Conservation (phyloP, 2,113 vertebrate genomes). For the Lynx canadensis region DNA sequence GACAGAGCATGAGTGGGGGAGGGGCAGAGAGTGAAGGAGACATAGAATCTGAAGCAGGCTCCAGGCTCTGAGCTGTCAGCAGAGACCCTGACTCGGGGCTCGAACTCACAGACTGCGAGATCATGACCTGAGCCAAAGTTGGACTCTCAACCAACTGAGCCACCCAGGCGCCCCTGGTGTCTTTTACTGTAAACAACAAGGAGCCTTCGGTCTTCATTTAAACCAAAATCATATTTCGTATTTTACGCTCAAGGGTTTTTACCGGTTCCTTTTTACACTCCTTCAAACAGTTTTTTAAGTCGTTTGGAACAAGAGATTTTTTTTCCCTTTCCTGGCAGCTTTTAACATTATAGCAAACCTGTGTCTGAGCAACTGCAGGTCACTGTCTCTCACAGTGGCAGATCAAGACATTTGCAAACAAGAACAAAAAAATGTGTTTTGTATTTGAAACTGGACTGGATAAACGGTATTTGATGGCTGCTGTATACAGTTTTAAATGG, state of each 20-base stretch:
- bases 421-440: conserved; percentile 84
- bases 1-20: too few species aligned
- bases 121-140: too few species aligned
- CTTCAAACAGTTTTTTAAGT: conserved; percentile 97
- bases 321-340: conserved; percentile 93
- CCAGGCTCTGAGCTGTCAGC: too few species aligned
- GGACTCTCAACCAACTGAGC: too few species aligned
- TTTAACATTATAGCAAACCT: conserved; percentile 93
- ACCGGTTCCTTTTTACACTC: conserved; percentile 99
- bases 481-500: conserved; percentile 94
- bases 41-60: too few species aligned
- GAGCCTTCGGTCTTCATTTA: conserved; percentile 98
- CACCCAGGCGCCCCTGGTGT: too few species aligned
- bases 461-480: conserved; percentile 87
- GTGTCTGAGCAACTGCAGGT: conserved; percentile 91
- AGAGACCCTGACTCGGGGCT: too few species aligned
- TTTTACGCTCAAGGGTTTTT: conserved; percentile 98
- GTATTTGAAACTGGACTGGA: conserved; percentile 90
- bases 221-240: conserved; percentile 98
- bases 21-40: too few species aligned
- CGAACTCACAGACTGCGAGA: too few species aligned
- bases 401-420: conserved; percentile 86
- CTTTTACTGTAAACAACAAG: conserved; percentile 93
- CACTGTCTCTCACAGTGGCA: conserved; percentile 84
- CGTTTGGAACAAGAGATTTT: conserved; percentile 89